Base-by-base conservation (phyloP, 2,888 invertebrate species). In the Lamproptera curius region DNA sequence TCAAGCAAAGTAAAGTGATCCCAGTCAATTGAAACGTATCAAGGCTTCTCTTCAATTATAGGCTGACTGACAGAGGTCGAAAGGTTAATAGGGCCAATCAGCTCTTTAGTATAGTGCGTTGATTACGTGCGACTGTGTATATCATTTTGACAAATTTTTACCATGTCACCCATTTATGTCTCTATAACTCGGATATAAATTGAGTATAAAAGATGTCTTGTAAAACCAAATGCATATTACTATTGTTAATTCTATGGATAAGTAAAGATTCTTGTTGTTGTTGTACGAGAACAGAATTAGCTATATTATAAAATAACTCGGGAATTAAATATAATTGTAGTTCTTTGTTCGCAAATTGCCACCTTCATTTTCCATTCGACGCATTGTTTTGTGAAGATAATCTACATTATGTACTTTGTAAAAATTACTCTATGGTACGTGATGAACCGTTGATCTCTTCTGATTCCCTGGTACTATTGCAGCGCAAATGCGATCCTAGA, bases 1-100 rank as follows among this genome's bases (percentile, higher is more conserved):
- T 53, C 50, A 57, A 55, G 54, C 51, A 69, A 65, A 67, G 73
- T 70, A 70, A 76, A 70, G 65, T 66, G 73, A 76, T 76, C 63
- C 59, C 52, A 58, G 63, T 61, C 79, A 82, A 82, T 81, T 82
- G 78, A 81, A 76, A 73, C 62, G 66, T 77, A 82, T 79, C 76
- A 76, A 77, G 78, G 71, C 71, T 77, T 71, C 72, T 63, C 61
- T 61, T 74, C 74, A 80, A 76, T 80, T 76, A 70, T 60, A 67
- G 63, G 59, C 63, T 71, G 76, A 77, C 73, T 73, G 78, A 74
- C 77, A 75, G 67, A 70, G 73, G 57, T 65, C 63, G 57, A 57
- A 56, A 67, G 79, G 82, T 83, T 80, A 84, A 82, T 70, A 69
- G 63, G 69, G 68, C 71, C 79, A 81, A 79, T 81, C 72, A 74